Base-by-base conservation (phyloP, 2,797 vertebrate species). In the Sebastes itinus region DNA sequence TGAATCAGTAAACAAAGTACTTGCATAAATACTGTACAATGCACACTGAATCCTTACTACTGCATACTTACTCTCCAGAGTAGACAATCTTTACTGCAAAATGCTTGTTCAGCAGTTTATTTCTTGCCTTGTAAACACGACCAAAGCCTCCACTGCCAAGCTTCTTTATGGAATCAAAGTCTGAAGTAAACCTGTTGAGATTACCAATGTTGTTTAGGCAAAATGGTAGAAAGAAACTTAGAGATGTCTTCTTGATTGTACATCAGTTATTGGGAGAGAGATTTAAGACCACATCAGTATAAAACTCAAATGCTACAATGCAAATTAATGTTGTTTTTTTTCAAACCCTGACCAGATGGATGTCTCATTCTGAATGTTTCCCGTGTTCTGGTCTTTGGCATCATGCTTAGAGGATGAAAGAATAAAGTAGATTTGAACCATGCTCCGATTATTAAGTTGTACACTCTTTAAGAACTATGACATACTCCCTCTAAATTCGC, bases 11-110 rank as follows among this genome's bases (percentile, higher is more conserved):
- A 14, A 55, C 13, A 33, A 68, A 60, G 52, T 38, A 42, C n/a
- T 58, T 71, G 1, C 9, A 64, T 1, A 62, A 35, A 33, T 3
- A 60, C 13, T 22, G 11, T 6, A 46, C 2, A 27, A 4, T 33
- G 27, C n/a, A 23, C 27, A 64, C 16, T 12, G 3, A 2, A 32
- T 12, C 8, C 1, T 9, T 11, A 12, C 11, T 2, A n/a, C 42
- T 28, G 5, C 0, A 56, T 6, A 90, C 95, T 94, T 80, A 95
- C 95, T 67, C 0, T 14, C 35, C 72, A 28, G 3, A 2, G 7
- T 1, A 11, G 7, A 95, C 95, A 9, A 94, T 83, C 88, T 96
- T 96, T 27, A 96, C 81, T 14, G 96, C 96, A 72, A 22, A 94
- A 18, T 7, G 16, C 12, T 9, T 84, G 0, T 71, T 0, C 33